Evolutionary conservation across 35 echinoderm and acorn worm species (phyloP), one percentile per base, ranked within the genome.

Genomic region (Patiria miniata): DNA sequence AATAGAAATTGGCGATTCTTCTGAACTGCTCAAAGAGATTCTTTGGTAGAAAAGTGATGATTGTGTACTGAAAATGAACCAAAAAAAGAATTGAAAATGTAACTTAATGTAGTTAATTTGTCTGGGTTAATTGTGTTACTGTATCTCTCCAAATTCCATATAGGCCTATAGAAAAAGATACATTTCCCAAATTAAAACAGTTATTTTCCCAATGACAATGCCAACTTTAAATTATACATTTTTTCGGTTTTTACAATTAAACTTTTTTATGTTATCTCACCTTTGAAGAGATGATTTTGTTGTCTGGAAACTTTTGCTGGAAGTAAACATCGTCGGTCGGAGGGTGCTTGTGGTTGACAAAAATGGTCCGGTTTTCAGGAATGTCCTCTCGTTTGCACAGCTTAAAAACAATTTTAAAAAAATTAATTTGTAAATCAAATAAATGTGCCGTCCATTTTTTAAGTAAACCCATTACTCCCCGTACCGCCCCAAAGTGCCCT

Each of bases 1-100:
- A 98, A 81, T 98, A 98, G 82, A 98, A 98, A 79, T 98, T 98
- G 33, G 95, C 95, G 40, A 98, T 98, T 94, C 95, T 98, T 89
- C 92, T 79, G 78, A 98, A 98, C 55, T 98, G 95, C 81, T 98
- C 95, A 90, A 98, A 98, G 9, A 98, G 88, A 61, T 98, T 98
- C 81, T 98, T 98, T 68, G 95, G 95, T 82, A 98, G 83, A 61
- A 98, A 98, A 76, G 86, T 94, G n/a, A 58, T 51, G 79, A 86
- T 87, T 10, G 95, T 94, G 78, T 98, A 98, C 95, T 98, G 89
- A 28, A 83, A 91, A 77, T 36, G 8, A 82, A 91, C 21, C 10
- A 80, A 58, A 39, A 33, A 81, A 34, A 57, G 5, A 77, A 15
- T 26, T 19, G 19, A 9, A n/a, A n/a, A n/a, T n/a, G n/a, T n/a